These are phyloP conservation scores for Diachasmimorpha longicaudata DNA, from an alignment of 1,140 invertebrate species.

Conservation along the genomic window DNA sequence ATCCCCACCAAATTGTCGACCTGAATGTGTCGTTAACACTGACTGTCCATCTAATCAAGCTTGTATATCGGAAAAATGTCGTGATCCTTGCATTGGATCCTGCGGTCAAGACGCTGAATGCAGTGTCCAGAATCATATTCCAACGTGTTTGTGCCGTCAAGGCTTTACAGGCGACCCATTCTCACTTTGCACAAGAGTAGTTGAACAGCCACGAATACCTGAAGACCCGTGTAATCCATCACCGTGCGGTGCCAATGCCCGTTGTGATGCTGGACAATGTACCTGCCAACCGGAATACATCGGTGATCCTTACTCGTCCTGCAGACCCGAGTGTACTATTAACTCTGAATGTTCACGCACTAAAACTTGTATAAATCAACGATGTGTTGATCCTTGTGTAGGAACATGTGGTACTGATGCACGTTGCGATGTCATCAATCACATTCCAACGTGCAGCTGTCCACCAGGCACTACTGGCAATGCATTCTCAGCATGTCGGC, in stretches of 20 bases:
- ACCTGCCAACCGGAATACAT: constrained; percentile 77
- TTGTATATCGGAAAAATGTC: constrained; percentile 71
- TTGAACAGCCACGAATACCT: constrained; percentile 53
- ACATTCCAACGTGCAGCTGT: constrained; percentile 76
- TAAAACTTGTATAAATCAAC: constrained; percentile 76
- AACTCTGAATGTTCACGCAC: constrained; percentile 80
- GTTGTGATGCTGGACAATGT: constrained; percentile 77
- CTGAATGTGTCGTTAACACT: constrained; percentile 66
- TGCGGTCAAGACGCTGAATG: constrained; percentile 76
- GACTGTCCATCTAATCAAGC: constrained; percentile 64
- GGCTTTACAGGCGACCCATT: constrained; percentile 73
- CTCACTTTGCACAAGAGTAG: constrained; percentile 63
- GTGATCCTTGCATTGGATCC: constrained; percentile 73
- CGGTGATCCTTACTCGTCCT: constrained; percentile 71
- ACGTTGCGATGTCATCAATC: constrained; percentile 80
- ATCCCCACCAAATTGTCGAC: constrained; percentile 65
- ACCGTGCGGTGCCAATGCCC: constrained; percentile 78
- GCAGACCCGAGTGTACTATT: constrained; percentile 83
- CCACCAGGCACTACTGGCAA: constrained; percentile 74
- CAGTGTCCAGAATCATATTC: constrained; percentile 77
- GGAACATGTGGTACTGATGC: constrained; percentile 77
- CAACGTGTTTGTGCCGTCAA: constrained; percentile 72
- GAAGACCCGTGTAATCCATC: constrained; percentile 78
- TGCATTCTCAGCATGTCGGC: constrained; percentile 76
- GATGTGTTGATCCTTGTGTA: constrained; percentile 79